These are phyloP conservation scores for Neopelma chrysocephalum DNA, from an alignment of 2,797 vertebrate genomes.

Conservation along the genomic window DNA sequence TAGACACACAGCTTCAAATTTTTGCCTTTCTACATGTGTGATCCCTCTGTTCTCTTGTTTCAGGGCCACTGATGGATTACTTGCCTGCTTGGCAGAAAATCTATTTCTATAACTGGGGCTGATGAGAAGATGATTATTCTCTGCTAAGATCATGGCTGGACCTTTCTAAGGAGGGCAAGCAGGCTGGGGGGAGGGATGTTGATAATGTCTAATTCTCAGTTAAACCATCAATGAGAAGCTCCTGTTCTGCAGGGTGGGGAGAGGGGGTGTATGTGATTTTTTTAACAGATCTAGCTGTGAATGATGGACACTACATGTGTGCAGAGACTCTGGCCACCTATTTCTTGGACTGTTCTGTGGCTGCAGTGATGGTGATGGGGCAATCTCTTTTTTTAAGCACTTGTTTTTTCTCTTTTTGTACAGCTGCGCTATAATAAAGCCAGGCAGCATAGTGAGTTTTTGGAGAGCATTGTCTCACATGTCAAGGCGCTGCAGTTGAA, in stretches of 20 bases:
- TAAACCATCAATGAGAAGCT: conserved; percentile 18
- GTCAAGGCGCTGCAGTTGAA: neutral
- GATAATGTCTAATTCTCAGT: neutral
- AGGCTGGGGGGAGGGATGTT: neutral
- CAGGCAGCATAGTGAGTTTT: neutral
- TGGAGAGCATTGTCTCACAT: neutral
- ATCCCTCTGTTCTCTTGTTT: conserved; percentile 19
- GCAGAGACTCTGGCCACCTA: neutral
- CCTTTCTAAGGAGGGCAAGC: neutral
- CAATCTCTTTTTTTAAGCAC: conserved; percentile 20
- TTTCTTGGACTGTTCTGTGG: neutral
- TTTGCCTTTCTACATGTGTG: neutral
- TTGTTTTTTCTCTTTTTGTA: conserved; percentile 53
- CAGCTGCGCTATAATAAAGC: neutral
- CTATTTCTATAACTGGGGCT: conserved; percentile 99
- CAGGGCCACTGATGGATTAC: conserved; percentile 96
- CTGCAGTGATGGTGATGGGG: neutral
- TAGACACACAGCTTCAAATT: neutral
- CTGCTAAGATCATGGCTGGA: neutral
- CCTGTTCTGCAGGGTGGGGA: neutral
- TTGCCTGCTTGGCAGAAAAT: conserved; percentile 98
- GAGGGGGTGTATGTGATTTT: neutral
- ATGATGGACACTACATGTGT: neutral
- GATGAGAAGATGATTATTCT: conserved; percentile 41
- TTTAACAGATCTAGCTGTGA: neutral